Percentiles rank a stretch among this genome's conserved stretches.
phyloP scores from a whole-genome alignment of 2,113 vertebrate genomes.

The Pelecanoides urinatrix region DNA sequence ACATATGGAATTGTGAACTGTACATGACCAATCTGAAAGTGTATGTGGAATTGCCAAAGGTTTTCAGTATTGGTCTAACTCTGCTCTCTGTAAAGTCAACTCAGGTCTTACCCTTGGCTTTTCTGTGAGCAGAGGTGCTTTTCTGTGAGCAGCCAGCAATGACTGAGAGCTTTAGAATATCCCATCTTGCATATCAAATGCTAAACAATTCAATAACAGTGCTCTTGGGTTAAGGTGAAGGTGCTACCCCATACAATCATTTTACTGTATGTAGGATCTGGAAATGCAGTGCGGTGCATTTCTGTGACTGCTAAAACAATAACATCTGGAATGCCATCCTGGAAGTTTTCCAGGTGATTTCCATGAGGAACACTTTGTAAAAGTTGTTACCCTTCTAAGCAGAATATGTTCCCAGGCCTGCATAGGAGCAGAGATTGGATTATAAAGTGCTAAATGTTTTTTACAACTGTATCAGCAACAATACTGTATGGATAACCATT shows the following conservation, averaged over 20 bases:
- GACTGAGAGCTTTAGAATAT: background rate
- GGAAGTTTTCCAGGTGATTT: conserved; percentile 79
- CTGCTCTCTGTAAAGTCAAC: background rate
- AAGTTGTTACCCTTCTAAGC: conserved; percentile 79
- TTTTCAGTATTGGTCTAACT: background rate
- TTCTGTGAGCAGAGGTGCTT: background rate
- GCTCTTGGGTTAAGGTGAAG: conserved; percentile 20
- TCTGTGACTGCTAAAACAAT: conserved; percentile 78
- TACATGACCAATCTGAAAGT: fast-evolving
- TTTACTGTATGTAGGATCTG: conserved; percentile 42
- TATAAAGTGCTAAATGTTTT: conserved; percentile 84
- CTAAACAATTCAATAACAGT: background rate
- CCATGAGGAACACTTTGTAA: conserved; percentile 82
- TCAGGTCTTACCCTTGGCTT: background rate
- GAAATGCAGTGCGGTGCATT: conserved; percentile 27
- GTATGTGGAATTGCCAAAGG: background rate
- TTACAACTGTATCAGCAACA: conserved; percentile 81
- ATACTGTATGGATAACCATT: conserved; percentile 78
- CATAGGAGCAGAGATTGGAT: conserved; percentile 79
- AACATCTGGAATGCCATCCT: conserved; percentile 83
- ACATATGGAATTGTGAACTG: background rate
- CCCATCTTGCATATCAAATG: conserved; percentile 14
- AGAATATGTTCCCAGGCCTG: conserved; percentile 72
- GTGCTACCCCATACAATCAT: conserved; percentile 17
- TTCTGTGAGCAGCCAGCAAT: background rate